These are phyloP conservation scores for Lynx canadensis DNA, from an alignment of 2,113 vertebrate species.

Conservation along the genomic window DNA sequence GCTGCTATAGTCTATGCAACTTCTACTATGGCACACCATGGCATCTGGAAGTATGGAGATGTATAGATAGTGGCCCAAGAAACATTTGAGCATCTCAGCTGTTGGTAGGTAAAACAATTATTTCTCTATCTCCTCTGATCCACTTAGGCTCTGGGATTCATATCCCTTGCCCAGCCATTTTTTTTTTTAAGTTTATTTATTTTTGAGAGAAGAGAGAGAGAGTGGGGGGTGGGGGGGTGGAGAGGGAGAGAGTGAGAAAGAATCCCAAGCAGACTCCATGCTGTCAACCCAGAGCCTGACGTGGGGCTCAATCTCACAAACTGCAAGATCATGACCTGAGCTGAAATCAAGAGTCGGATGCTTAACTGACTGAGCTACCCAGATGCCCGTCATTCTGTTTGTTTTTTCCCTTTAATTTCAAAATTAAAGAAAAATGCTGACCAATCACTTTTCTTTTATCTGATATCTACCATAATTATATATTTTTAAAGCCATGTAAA, in stretches of 20 bases:
- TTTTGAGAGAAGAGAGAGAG: background rate
- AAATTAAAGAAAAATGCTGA: background rate
- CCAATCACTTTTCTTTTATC: constrained; percentile 26
- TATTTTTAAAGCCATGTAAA: background rate
- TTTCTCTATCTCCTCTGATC: background rate
- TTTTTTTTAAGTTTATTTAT: background rate
- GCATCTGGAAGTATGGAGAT: background rate
- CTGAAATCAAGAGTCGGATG: background rate
- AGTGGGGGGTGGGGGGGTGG: background rate
- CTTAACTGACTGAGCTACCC: background rate
- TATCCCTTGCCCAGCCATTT: background rate
- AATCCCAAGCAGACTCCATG: background rate
- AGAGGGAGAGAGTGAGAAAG: background rate
- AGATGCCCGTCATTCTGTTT: background rate
- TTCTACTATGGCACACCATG: background rate
- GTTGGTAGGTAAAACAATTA: background rate
- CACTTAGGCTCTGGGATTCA: background rate
- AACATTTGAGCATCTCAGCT: background rate
- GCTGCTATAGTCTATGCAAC: background rate
- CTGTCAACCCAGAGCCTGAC: background rate
- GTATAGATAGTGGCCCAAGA: accelerated
- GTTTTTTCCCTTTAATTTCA: constrained; percentile 17
- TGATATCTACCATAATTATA: background rate
- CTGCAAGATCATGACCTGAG: background rate
- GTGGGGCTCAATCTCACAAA: background rate